Evolutionary conservation across 1,140 invertebrate genomes (phyloP).

Genomic region (Pogonomyrmex californicus): DNA sequence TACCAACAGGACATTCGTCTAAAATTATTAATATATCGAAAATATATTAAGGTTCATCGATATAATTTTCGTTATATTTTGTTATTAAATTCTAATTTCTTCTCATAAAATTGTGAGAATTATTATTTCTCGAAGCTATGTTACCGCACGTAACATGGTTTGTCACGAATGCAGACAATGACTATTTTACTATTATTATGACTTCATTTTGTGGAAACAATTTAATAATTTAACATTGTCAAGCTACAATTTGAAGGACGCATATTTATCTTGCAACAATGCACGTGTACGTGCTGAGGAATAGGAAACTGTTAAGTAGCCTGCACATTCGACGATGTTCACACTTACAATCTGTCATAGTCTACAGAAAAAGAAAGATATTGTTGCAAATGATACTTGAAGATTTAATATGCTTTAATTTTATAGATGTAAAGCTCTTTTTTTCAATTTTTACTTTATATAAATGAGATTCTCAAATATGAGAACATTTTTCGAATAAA

Average conservation of each 20-base stretch:
- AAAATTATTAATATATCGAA: conserved; percentile 57
- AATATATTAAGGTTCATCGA: conserved; percentile 47
- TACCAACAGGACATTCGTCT: conserved; percentile 88
- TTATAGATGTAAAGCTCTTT: neutral
- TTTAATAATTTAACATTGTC: neutral
- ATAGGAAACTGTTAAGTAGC: conserved; percentile 22
- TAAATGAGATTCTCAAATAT: neutral
- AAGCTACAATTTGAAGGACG: neutral
- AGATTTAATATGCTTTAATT: neutral
- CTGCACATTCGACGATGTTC: neutral
- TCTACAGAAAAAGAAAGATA: neutral
- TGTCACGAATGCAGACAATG: neutral
- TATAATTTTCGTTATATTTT: neutral
- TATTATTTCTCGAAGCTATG: conserved; percentile 15
- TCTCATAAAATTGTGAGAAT: conserved; percentile 25
- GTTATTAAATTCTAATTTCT: neutral
- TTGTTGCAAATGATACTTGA: neutral
- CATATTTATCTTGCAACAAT: conserved; percentile 16
- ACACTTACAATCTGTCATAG: neutral
- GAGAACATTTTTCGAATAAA: neutral
- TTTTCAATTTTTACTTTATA: neutral
- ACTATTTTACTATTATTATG: conserved; percentile 4
- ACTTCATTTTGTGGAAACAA: neutral
- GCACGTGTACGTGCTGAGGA: conserved; percentile 16
- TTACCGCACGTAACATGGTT: neutral